These are phyloP conservation scores for Procambarus clarkii DNA, from an alignment of 1,140 invertebrate species.

Conservation along the genomic window DNA sequence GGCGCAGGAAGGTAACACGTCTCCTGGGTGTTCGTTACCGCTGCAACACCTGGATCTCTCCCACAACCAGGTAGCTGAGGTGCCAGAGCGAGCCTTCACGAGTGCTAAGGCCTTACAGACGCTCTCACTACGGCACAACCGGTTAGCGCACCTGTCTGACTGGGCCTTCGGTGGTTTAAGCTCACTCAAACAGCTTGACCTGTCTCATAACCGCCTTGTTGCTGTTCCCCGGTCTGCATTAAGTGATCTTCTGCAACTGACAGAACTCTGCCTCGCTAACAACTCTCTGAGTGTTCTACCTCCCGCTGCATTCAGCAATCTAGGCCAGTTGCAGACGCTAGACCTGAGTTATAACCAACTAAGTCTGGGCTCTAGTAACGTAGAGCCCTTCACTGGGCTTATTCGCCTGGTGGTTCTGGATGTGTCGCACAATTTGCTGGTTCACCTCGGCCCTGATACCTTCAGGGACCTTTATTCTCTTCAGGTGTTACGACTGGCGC, in stretches of 20 bases:
- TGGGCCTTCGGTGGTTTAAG: slow-evolving; percentile 60
- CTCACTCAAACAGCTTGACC: slow-evolving; percentile 79
- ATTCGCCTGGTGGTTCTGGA: slow-evolving; percentile 88
- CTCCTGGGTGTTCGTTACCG: slow-evolving; percentile 42
- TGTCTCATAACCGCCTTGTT: slow-evolving; percentile 89
- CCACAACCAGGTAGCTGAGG: slow-evolving; percentile 87
- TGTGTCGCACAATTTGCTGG: slow-evolving; percentile 87
- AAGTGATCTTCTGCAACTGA: slow-evolving; percentile 77
- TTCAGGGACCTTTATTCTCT: slow-evolving; percentile 88
- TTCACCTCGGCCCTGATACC: slow-evolving; percentile 85
- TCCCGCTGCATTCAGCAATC: slow-evolving; percentile 87
- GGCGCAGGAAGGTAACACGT: neutral
- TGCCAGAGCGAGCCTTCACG: slow-evolving; percentile 81
- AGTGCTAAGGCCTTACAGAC: slow-evolving; percentile 83
- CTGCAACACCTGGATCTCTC: slow-evolving; percentile 87
- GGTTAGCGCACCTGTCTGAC: slow-evolving; percentile 69
- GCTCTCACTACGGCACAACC: slow-evolving; percentile 68
- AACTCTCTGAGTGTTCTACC: slow-evolving; percentile 84
- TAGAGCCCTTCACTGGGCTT: slow-evolving; percentile 89
- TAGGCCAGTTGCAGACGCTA: slow-evolving; percentile 85
- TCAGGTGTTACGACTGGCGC: slow-evolving; percentile 87
- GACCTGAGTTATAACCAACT: slow-evolving; percentile 88
- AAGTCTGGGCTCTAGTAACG: slow-evolving; percentile 77
- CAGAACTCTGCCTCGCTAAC: slow-evolving; percentile 82
- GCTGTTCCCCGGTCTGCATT: slow-evolving; percentile 86